Base-by-base conservation (phyloP, 2,797 vertebrate species). In the Chromis chromis region DNA sequence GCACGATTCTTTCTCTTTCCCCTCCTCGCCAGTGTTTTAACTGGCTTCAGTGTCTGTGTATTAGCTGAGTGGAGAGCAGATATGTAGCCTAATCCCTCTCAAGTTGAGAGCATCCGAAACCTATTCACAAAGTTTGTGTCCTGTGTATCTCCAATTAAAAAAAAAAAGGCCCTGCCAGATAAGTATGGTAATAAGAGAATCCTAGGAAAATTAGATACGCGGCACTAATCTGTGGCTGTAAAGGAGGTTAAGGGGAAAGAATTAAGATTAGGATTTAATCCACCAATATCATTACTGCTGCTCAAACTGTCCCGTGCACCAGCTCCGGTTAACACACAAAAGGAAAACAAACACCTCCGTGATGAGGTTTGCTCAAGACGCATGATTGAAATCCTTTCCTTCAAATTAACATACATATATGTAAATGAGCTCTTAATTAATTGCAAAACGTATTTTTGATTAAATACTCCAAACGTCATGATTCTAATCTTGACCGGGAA, bases 381-480 rank as follows among this genome's bases (percentile, higher is more conserved):
- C 71, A 65, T 91, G 93, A 91, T 86, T 88, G 86, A 91, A 93
- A 92, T 83, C 77, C 86, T 83, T 84, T 91, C 82, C 68, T 65
- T 66, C 83, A 88, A 91, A 95, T 94, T 94, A 94, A 93, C 92
- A 93, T 89, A 84, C 91, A 92, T 86, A 90, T 85, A 94, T 94
- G 94, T 83, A 94, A 93, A 94, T 91, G 56, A 92, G 89, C 77
- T 78, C 89, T 89, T 94, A 93, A 94, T 94, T 94, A 94, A 94
- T 94, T 92, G 88, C 85, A 75, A 93, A 94, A 93, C 80, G 80
- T 89, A 91, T 86, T 93, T 94, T 93, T 94, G 94, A 95, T 95
- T 94, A 94, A 95, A 94, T 93, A 91, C 92, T 94, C 91, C 84
- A 95, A 94, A 94, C 91, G 89, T 94, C 92, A 94, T 91, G 93